A percentile compares a stretch with the other conserved stretches of the same genome.
Conservation (phyloP, 2,888 invertebrate genomes). For the Philereme vetulata region DNA sequence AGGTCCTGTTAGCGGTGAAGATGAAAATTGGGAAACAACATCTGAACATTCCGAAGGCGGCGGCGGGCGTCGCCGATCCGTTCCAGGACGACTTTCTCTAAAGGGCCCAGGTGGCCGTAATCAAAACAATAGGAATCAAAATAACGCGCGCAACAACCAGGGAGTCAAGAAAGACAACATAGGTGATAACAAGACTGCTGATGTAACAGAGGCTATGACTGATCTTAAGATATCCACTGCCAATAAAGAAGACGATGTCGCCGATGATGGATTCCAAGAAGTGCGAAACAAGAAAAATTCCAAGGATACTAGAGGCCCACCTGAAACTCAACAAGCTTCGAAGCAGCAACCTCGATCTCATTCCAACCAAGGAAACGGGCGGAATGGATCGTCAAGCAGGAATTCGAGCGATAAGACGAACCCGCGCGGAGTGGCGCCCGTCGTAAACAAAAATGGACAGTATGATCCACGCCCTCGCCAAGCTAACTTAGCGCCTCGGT, state of each 20-base stretch:
- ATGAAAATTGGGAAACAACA: slow-evolving; percentile 91
- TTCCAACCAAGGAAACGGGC: slow-evolving; percentile 73
- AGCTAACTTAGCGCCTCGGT: slow-evolving; percentile 89
- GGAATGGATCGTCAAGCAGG: slow-evolving; percentile 73
- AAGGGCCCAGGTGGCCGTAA: slow-evolving; percentile 66
- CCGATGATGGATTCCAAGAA: slow-evolving; percentile 92
- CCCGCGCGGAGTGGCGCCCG: slow-evolving; percentile 62
- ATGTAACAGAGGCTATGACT: slow-evolving; percentile 71
- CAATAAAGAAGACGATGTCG: slow-evolving; percentile 78
- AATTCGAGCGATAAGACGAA: slow-evolving; percentile 71
- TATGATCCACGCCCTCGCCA: slow-evolving; percentile 79
- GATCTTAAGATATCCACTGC: slow-evolving; percentile 65
- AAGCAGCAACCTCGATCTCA: slow-evolving; percentile 76
- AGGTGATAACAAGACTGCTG: slow-evolving; percentile 64
- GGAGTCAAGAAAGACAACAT: slow-evolving; percentile 61
- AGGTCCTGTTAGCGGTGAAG: slow-evolving; percentile 76
- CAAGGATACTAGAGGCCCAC: slow-evolving; percentile 80
- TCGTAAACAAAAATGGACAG: slow-evolving; percentile 66
- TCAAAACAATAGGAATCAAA: slow-evolving; percentile 64
- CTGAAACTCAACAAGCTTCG: slow-evolving; percentile 57
- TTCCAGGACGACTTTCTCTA: slow-evolving; percentile 59
- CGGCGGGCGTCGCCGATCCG: slow-evolving; percentile 61
- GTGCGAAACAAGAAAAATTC: slow-evolving; percentile 91
- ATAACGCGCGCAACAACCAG: slow-evolving; percentile 59
- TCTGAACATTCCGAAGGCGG: slow-evolving; percentile 90